Percentiles rank a stretch among this genome's conserved stretches.
phyloP scores from a whole-genome alignment of 2,797 vertebrate species.

The Phataginus tetradactyla region DNA sequence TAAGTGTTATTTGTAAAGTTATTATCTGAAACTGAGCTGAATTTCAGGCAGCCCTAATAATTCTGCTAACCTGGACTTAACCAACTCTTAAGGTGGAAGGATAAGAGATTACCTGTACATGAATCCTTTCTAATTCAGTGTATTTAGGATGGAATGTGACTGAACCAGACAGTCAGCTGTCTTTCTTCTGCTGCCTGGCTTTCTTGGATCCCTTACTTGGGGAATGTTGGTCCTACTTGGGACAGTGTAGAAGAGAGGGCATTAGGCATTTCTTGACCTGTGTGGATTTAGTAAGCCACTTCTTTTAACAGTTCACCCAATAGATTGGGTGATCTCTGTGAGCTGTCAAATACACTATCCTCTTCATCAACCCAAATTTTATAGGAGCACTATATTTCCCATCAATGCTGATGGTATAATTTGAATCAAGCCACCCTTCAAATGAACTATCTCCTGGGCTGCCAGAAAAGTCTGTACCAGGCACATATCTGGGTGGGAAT shows the following conservation, averaged over 20 bases:
- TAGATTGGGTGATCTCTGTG: not conserved
- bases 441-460: not conserved
- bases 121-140: not conserved
- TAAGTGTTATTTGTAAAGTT: not conserved
- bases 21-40: not conserved
- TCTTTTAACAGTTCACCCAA: not conserved
- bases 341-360: not conserved
- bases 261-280: not conserved
- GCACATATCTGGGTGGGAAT: constrained; percentile 76
- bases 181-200: not conserved
- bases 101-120: not conserved
- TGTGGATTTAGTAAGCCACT: not conserved
- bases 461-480: constrained; percentile 77
- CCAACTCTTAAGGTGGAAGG: not conserved
- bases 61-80: not conserved
- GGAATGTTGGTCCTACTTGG: not conserved
- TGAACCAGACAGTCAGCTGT: not conserved
- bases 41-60: not conserved
- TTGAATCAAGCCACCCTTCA: constrained; percentile 46
- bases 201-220: not conserved
- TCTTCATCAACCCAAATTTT: not conserved
- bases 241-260: not conserved
- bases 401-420: not conserved
- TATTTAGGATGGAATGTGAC: not conserved
- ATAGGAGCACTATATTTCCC: not conserved